Evolutionary conservation across 2,113 vertebrate genomes (phyloP), one percentile per base, ranked within the genome.

Genomic region (Bothrops jararaca): DNA sequence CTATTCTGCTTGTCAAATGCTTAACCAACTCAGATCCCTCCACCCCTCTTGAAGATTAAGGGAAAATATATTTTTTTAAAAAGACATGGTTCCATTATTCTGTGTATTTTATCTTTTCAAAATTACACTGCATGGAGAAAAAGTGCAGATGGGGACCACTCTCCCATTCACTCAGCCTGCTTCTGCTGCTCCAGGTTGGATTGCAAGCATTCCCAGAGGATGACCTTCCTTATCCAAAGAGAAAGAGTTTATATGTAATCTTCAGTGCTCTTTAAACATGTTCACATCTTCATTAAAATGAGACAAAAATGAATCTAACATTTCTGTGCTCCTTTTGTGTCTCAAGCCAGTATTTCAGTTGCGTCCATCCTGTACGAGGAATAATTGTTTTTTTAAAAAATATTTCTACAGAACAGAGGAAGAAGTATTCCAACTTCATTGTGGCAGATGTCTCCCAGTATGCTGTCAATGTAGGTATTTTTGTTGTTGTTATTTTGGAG

Each of bases 371-470:
- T 23, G 26, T 39, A 7, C 6, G 45, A 48, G 18, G 15, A 64
- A 42, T 56, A 60, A 56, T 60, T 9, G 0, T 89, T 64, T 64
- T 64, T 11, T 3, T 23, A 57, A 56, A 3, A 60, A 39, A 74
- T 92, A 56, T 23, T n/a, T 34, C 60, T 80, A 4, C 95, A 98
- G 97, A 98, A 53, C 97, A 98, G 90, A 95, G 97, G 91, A 98
- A 98, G 91, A 97, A 95, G 5, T 98, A 98, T 88, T 97, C 97
- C 91, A 97, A 95, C 0, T 89, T 96, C 88, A 96, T 97, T 4
- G 95, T 97, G 97, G 95, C 97, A 0, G 97, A 97, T 0, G 95
- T 96, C 0, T 97, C 97, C 34, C 97, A 97, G 89, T 97, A 97
- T 29, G 92, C 93, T 7, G 97, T 98, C 56, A 97, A 97, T 10